Base-by-base conservation (phyloP, 2,888 invertebrate species). In the Protophormia terraenovae region DNA sequence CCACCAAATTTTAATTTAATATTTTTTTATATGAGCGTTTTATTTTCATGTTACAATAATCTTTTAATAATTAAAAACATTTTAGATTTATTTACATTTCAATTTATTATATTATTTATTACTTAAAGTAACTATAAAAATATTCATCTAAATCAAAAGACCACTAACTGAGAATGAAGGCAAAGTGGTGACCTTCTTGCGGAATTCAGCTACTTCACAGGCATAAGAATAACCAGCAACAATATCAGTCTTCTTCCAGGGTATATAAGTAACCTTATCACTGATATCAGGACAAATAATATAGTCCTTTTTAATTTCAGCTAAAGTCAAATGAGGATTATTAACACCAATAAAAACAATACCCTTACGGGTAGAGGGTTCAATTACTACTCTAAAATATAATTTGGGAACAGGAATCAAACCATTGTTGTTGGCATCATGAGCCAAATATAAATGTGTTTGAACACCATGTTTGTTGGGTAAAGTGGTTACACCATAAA, bases 331-430 rank as follows among this genome's bases (percentile, higher is more conserved):
- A 87, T 92, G 91, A 2, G 92, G 92, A 89, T 93, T 92, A 86
- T 93, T 93, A 0, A 91, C 91, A 1, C 94, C 94, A n/a, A 95
- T 66, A 55, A 95, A 92, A 10, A 94, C 95, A 24, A 94, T 91
- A 2, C 94, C 95, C 16, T 91, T 89, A 27, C 92, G 87, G 0
- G 89, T 91, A 0, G 84, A 82, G 2, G 93, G 92, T 77, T 95
- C 93, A 85, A 94, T 93, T 8, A 95, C 90, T 0, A 94, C 93
- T 88, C 95, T 95, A 93, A 94, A 95, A 84, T 93, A 94, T n/a
- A 94, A 80, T 87, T 92, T 93, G 0, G 95, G 95, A 8, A 94
- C 94, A 0, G 94, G 94, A 66, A 95, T 90, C 69, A 91, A 90
- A n/a, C 89, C 92, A 7, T 91, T 90, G 27, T 90, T 88, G 45